phyloP scores from a whole-genome alignment of 2,888 invertebrate genomes.

The Ptilodon capucinus region DNA sequence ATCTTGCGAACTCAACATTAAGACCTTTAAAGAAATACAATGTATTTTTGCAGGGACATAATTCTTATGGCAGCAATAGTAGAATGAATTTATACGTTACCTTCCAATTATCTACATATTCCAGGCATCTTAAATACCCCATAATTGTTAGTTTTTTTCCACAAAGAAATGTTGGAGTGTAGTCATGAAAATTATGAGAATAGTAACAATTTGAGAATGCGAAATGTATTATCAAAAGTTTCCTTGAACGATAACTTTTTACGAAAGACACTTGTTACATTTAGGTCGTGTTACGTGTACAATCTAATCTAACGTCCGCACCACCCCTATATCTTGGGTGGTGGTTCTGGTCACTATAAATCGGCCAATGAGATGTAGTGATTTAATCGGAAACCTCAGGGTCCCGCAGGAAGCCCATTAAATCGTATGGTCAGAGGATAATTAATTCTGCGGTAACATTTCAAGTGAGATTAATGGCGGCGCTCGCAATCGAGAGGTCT shows the following conservation, averaged over 20 bases:
- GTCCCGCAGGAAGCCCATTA: slow-evolving; percentile 80
- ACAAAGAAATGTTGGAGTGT: too few relatives aligned
- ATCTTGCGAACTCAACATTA: too few relatives aligned
- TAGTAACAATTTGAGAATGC: too few relatives aligned
- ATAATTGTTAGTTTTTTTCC: too few relatives aligned
- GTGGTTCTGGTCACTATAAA: slow-evolving; percentile 70
- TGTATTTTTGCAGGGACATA: too few relatives aligned
- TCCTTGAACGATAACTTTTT: background rate
- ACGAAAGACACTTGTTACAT: background rate
- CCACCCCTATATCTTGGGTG: slow-evolving; percentile 34
- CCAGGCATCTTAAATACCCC: too few relatives aligned
- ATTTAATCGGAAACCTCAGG: slow-evolving; percentile 80
- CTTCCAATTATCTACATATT: too few relatives aligned
- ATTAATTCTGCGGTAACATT: slow-evolving; percentile 79
- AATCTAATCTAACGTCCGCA: slow-evolving; percentile 26
- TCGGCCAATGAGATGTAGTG: slow-evolving; percentile 81
- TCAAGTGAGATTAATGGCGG: slow-evolving; percentile 79
- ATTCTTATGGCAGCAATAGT: too few relatives aligned
- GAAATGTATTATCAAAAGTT: too few relatives aligned
- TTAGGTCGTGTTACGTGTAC: background rate
- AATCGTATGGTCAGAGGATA: slow-evolving; percentile 82
- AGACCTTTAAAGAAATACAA: too few relatives aligned
- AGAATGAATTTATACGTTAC: too few relatives aligned
- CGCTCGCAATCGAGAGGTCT: slow-evolving; percentile 63
- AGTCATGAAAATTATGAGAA: too few relatives aligned